Base-by-base conservation (phyloP, 2,113 vertebrate genomes). In the Passer montanus region DNA sequence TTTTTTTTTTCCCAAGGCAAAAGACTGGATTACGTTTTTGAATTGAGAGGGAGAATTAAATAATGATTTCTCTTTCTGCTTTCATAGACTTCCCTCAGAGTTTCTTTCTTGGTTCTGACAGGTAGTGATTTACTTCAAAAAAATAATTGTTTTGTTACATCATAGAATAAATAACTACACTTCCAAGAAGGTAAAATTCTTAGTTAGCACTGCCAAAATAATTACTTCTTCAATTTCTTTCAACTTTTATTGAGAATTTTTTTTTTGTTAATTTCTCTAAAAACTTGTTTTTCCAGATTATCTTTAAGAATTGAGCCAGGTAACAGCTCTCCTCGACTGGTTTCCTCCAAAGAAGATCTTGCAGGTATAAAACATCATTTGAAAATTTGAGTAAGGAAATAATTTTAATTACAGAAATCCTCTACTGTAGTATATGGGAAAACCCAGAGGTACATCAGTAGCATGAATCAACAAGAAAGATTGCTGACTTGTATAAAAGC, bases 301-400 rank as follows among this genome's bases (percentile, higher is more conserved):
- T 99, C 99, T 46, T 97, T 99, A 97, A 98, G 98, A 98, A 99
- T 99, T 58, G 99, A 99, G 95, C 99, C 99, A 35, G 99, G 99
- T 93, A 99, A 98, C 97, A 99, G 98, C 93, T 99, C 99, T 72
- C 99, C 99, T 23, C 98, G 99, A 87, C 98, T 99, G 39, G 98
- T 98, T 79, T 99, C 99, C 22, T 99, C 99, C 78, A 99, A 99
- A 96, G 99, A 99, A 98, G 99, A 99, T 91, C 97, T 99, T 63
- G 98, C 99, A 98, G 99, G 99, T 99, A 98, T 44, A 10, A 82
- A 93, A 91, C 12, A 60, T 75, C 2, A 47, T 85, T 93, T 96
- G 43, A 91, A 79, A 91, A 74, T 60, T 80, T 66, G 41, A 84
- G 14, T 92, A 80, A 82, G 60, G 56, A 87, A 79, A 53, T 78